Evolutionary conservation across 2,797 vertebrate genomes (phyloP), one percentile per base, ranked within the genome.

Genomic region (Urosaurus nigricauda): DNA sequence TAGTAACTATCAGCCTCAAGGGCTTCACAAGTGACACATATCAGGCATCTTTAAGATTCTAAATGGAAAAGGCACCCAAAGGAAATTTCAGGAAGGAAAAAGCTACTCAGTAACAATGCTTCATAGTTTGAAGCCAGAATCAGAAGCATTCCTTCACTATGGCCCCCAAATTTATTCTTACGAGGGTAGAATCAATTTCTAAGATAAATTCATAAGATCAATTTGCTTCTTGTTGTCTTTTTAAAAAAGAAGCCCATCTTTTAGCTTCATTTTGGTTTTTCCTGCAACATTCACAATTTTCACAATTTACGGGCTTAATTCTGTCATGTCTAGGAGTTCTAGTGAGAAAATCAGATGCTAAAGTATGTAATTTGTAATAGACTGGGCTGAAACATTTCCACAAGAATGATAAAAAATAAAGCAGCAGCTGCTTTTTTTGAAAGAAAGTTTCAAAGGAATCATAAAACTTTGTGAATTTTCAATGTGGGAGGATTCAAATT

Each of bases 1-100:
- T 79, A 79, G 83, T 47, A 79, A 51, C 77, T 47, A n/a, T 60
- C 75, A 58, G 58, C 51, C 82, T 65, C 82, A 35, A 79, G 87
- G 19, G 63, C 68, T 71, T 24, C n/a, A 70, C 60, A 11, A 53
- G 2, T 0, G 51, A 17, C 65, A 79, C 47, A 70, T 60, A 37
- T 58, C 17, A 17, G 47, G 83, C 63, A 26, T 60, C 82, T n/a
- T 58, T 21, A 43, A 65, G 58, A 29, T 65, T 53, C 74, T 43
- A 71, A 70, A 84, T 78, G 82, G 75, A 79, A 65, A 37, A 14
- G 37, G 43, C 65, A 16, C 35, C 83, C 40, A 26, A 14, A 68
- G 60, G 60, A 56, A 40, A n/a, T 6, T 1, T 19, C 5, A 21
- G 40, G 29, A 37, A 63, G n/a, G n/a, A n/a, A 68, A 65, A 77